Evolutionary conservation across 2,113 vertebrate genomes (phyloP), one percentile per base, ranked within the genome.

Genomic region (Irena cyanogastra): DNA sequence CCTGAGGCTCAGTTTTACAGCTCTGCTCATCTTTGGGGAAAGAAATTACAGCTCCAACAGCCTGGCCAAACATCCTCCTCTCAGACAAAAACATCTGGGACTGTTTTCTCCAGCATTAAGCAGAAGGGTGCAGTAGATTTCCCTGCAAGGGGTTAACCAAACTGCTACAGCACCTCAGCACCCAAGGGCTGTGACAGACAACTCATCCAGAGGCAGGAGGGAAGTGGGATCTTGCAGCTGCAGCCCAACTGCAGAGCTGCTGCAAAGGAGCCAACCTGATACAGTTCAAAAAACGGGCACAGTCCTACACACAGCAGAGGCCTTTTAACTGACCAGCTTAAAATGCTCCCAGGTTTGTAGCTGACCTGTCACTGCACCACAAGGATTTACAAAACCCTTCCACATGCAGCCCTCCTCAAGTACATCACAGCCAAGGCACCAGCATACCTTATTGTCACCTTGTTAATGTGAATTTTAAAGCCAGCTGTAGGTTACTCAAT

Each of bases 1-100:
- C 65, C 64, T 52, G 47, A 7, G 35, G 59, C 24, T 87, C 83
- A 80, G 44, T 93, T 96, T 94, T 90, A 86, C 68, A 94, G 85
- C 69, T 88, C 91, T 81, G 71, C 52, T 89, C 75, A 92, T 91
- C 91, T 79, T 64, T 94, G 71, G n/a, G 56, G 50, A 88, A 59
- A 91, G 60, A 93, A 94, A 96, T 84, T 54, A 91, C 42, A 16
- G 66, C 50, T 70, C 91, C 52, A 22, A 71, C 68, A 86, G 49
- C 33, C 64, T 19, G 4, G 91, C 30, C 81, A 85, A 77, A 59
- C 66, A 83, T 78, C 80, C 33, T 80, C 47, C 35, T 83, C 83
- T 83, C 21, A 5, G 42, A 83, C 64, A 95, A 87, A 85, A 78
- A 16, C 49, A 78, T 57, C 44, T 69, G 93, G 70, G 86, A 91